Base-by-base conservation (phyloP, 2,888 invertebrate genomes). In the Resseliella maxima region DNA sequence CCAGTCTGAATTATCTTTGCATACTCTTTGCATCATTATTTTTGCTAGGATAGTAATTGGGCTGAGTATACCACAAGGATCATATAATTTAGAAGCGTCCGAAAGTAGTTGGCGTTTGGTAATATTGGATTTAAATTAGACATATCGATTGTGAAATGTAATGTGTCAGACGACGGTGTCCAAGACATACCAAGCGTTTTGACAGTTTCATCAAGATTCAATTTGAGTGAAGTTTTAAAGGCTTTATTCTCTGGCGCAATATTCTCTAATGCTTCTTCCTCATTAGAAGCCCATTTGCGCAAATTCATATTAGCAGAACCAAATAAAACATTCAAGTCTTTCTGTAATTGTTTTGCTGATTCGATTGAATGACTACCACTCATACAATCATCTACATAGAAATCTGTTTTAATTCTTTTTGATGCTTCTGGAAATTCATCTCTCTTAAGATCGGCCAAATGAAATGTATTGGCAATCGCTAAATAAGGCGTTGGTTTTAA, bases 361-460 rank as follows among this genome's bases (percentile, higher is more conserved):
- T 46, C 72, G 21, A 86, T 54, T 6, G 46, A 41, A 81, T 87
- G 86, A 21, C 85, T 21, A 12, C 87, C 87, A 54, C 46, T 36
- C 5, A 87, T 38, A 0, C 87, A 46, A 85, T 88, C 87, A 81
- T 88, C 88, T 18, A 88, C 87, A 85, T 88, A 88, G 35, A 88
- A 88, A 64, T 87, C 87, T 50, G 86, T 46, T 31, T 83, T 85
- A 5, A 88, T 72, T 31, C 83, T 85, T 24, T 45, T 50, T 24
- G 87, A 50, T 50, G 88, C 88, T 15, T 87, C 10, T 6, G 88
- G 88, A 86, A 86, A 87, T 0, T 46, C 88, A 36, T 50, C 87
- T 0, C 86, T 64, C 0, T n/a, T 21, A 12, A 18, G 3, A 5
- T 54, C 54, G 54, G 87, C 88, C 0, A 88, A 85, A 81, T 88